These are phyloP conservation scores for Cerceris ruficornis DNA, from an alignment of 2,888 invertebrate genomes.

Conservation along the genomic window DNA sequence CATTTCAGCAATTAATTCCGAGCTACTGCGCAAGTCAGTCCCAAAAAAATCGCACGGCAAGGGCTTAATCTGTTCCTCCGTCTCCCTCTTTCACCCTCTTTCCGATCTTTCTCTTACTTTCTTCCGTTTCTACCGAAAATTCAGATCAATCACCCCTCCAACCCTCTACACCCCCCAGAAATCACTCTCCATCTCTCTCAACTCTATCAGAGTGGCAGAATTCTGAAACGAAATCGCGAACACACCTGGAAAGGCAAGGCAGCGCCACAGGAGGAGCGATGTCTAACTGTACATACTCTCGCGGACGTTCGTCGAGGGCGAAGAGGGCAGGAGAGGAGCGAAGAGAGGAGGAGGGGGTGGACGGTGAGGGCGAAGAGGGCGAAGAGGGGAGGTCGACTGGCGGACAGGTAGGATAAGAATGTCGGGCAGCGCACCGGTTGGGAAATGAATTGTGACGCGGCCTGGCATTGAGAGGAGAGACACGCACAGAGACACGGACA, in stretches of 20 bases:
- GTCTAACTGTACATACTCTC: conserved; percentile 64
- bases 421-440: conserved; percentile 60
- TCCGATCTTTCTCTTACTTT: no score
- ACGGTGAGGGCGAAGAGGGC: conserved; percentile 13
- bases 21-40: no score
- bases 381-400: conserved; percentile 17
- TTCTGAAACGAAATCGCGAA: not conserved
- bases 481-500: conserved; percentile 11
- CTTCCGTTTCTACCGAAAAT: no score
- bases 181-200: no score
- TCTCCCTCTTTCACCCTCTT: no score
- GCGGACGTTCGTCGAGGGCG: conserved; percentile 19
- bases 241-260: conserved; percentile 4
- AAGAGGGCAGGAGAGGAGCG: not conserved
- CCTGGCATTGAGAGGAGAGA: conserved; percentile 44
- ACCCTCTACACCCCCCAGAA: no score
- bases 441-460: conserved; percentile 66
- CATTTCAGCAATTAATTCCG: no score
- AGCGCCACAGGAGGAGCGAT: conserved; percentile 13
- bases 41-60: no score
- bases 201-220: no score
- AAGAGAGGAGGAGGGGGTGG: conserved; percentile 22
- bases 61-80: no score
- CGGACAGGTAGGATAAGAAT: conserved; percentile 61
- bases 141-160: no score